These are phyloP conservation scores for Ophraella communa DNA, from an alignment of 2,888 invertebrate genomes.

Conservation along the genomic window DNA sequence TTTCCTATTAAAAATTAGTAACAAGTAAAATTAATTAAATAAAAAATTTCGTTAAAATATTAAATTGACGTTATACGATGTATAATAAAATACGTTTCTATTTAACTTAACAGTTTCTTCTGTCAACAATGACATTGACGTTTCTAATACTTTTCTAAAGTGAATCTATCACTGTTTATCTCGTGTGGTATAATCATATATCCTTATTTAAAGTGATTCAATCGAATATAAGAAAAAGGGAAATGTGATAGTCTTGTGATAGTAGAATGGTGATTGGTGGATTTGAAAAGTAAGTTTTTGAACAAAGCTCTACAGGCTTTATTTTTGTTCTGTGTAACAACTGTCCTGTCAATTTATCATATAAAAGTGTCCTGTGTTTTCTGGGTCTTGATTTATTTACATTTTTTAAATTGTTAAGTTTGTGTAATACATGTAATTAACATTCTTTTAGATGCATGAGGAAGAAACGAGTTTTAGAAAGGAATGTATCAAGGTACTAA, in stretches of 20 bases:
- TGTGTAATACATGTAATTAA: slow-evolving; percentile 16
- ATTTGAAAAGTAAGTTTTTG: not conserved
- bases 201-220: no score
- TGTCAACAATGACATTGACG: not conserved
- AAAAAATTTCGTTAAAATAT: not conserved
- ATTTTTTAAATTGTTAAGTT: slow-evolving; percentile 16
- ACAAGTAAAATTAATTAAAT: not conserved
- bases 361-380: not conserved
- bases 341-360: not conserved
- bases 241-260: not conserved
- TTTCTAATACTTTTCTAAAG: not conserved
- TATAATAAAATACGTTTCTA: slow-evolving; percentile 10
- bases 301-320: no score
- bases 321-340: not conserved
- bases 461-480: slow-evolving; percentile 29
- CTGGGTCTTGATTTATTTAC: slow-evolving; percentile 17
- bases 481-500: slow-evolving; percentile 23
- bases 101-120: not conserved
- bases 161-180: not conserved
- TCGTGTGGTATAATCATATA: no score
- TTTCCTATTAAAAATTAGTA: not conserved
- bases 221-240: not conserved
- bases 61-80: not conserved
- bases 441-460: slow-evolving; percentile 26
- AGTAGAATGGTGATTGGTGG: not conserved